A percentile compares a stretch with the other conserved stretches of the same genome.
phyloP scores from a whole-genome alignment of 2,797 vertebrate species.

The Brachyrhaphis roseni region DNA sequence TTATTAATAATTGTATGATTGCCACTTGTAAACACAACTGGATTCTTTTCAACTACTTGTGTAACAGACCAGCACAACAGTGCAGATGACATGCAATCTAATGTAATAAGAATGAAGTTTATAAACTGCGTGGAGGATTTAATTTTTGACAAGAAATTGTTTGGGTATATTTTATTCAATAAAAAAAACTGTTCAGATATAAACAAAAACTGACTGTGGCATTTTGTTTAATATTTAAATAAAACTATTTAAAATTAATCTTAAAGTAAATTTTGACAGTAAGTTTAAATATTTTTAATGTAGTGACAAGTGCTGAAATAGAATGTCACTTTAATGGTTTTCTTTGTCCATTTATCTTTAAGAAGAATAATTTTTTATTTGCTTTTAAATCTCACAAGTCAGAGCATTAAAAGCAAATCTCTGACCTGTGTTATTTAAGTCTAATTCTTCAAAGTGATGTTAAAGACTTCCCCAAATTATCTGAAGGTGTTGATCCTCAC shows the following conservation, averaged over 20 bases:
- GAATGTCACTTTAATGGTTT: neutral
- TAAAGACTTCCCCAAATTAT: neutral
- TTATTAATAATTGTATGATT: neutral
- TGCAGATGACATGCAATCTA: neutral
- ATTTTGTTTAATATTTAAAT: neutral
- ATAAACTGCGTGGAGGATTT: neutral
- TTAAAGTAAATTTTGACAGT: neutral
- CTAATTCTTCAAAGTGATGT: neutral
- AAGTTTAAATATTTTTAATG: neutral
- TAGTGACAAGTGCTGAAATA: too few relatives aligned
- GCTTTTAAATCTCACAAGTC: neutral
- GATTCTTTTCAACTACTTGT: neutral
- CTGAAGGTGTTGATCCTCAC: neutral
- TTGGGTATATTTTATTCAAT: neutral
- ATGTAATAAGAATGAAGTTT: neutral
- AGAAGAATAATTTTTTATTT: neutral
- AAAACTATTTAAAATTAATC: neutral
- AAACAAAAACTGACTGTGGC: neutral
- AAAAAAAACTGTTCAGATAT: neutral
- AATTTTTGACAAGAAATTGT: neutral
- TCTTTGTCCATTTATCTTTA: neutral
- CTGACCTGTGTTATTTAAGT: neutral
- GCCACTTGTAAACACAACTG: neutral
- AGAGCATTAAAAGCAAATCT: neutral
- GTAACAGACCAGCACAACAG: neutral